These are phyloP conservation scores for Apocrypta bakeri DNA, from an alignment of 1,140 invertebrate species.

Conservation along the genomic window DNA sequence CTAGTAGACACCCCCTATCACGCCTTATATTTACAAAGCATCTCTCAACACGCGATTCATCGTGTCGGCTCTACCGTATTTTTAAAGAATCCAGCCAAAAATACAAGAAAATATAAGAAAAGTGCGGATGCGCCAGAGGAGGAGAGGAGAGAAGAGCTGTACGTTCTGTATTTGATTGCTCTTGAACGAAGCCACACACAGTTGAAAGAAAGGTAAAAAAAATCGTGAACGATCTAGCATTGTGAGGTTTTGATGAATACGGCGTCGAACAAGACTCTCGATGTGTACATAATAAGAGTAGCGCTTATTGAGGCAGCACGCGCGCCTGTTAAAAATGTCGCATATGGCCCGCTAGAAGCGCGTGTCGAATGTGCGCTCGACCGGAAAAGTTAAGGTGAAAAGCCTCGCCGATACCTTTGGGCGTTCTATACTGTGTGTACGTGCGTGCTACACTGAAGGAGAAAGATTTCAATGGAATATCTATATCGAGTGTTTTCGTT, in stretches of 20 bases:
- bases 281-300: not conserved
- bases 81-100: not conserved
- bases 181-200: not conserved
- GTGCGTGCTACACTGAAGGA: too few relatives aligned
- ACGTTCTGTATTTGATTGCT: not conserved
- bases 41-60: too few relatives aligned
- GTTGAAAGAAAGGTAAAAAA: not conserved
- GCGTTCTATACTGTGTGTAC: too few relatives aligned
- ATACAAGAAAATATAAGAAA: not conserved
- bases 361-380: slow-evolving; percentile 21
- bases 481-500: too few relatives aligned
- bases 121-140: too few relatives aligned
- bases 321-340: slow-evolving; percentile 11
- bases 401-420: slow-evolving; percentile 20
- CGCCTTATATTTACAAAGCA: too few relatives aligned
- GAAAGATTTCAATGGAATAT: too few relatives aligned
- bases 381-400: slow-evolving; percentile 44
- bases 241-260: slow-evolving; percentile 12
- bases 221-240: slow-evolving; percentile 19
- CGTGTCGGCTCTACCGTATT: too few relatives aligned
- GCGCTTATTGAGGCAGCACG: slow-evolving; percentile 2
- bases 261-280: not conserved
- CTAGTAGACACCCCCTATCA: too few relatives aligned
- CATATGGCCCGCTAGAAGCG: not conserved
- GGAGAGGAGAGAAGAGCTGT: too few relatives aligned